These are phyloP conservation scores for Xiphophorus maculatus DNA, from an alignment of 2,113 vertebrate species.

Conservation along the genomic window DNA sequence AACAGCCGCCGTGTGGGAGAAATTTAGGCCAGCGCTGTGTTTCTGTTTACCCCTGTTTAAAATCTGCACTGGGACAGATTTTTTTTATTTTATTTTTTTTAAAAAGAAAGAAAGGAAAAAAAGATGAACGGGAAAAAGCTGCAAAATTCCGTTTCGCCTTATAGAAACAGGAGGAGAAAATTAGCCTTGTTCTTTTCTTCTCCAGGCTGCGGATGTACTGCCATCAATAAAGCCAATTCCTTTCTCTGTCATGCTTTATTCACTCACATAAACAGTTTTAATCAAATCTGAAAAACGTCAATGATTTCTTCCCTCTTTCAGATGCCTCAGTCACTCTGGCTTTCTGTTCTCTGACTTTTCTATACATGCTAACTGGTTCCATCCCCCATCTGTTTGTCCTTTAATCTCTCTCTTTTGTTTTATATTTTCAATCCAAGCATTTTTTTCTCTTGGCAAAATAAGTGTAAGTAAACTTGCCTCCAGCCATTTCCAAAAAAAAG, in stretches of 20 bases:
- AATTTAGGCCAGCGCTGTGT: conserved; percentile 59
- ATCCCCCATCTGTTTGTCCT: conserved; percentile 7
- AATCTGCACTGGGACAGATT: conserved; percentile 20
- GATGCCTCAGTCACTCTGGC: conserved; percentile 16
- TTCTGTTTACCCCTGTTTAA: conserved; percentile 59
- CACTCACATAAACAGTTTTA: conserved; percentile 52
- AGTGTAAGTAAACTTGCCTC: conserved; percentile 20
- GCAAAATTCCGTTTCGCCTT: conserved; percentile 32
- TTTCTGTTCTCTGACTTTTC: conserved; percentile 41
- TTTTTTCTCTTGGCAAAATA: conserved; percentile 14
- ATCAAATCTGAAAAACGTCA: conserved; percentile 55
- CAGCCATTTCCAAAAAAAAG: conserved; percentile 13
- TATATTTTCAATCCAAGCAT: conserved; percentile 1
- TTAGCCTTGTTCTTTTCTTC: conserved; percentile 16
- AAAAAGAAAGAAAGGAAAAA: conserved; percentile 1
- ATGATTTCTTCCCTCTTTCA: conserved; percentile 23
- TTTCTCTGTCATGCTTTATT: conserved; percentile 43
- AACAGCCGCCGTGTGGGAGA: conserved; percentile 50
- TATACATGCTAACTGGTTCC: conserved; percentile 39
- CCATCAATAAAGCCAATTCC: conserved; percentile 40
- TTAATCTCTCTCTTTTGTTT: conserved; percentile 9
- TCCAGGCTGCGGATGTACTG: conserved; percentile 8
- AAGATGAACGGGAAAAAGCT: conserved; percentile 23
- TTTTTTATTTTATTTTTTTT: neutral
- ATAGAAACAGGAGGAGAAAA: conserved; percentile 26